These are phyloP conservation scores for Zaprionus capensis DNA, from an alignment of 1,140 invertebrate species.

Conservation along the genomic window DNA sequence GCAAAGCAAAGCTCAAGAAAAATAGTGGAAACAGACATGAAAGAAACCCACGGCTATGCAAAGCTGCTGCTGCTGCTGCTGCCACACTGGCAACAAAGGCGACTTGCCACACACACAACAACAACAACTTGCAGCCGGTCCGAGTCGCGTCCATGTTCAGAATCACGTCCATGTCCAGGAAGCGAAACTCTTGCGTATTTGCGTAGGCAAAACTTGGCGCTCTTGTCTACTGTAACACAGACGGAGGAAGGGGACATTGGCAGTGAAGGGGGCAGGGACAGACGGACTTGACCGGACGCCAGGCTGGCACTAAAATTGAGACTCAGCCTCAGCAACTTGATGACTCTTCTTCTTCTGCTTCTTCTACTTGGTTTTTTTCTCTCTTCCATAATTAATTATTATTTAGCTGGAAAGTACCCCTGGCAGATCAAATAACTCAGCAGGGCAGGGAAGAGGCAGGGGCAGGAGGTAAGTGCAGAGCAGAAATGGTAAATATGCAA, in stretches of 20 bases:
- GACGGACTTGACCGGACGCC: not conserved
- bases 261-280: not conserved
- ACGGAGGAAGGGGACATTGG: not conserved
- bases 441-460: not conserved
- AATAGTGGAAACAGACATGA: slow-evolving; percentile 53
- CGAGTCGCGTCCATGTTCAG: slow-evolving; percentile 55
- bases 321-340: slow-evolving; percentile 16
- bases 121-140: slow-evolving; percentile 42
- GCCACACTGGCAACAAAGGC: slow-evolving; percentile 26
- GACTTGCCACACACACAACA: slow-evolving; percentile 38
- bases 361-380: slow-evolving; percentile 24
- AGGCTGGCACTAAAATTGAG: slow-evolving; percentile 31
- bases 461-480: not conserved
- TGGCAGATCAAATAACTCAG: slow-evolving; percentile 57
- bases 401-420: slow-evolving; percentile 72
- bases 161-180: slow-evolving; percentile 69
- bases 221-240: slow-evolving; percentile 35
- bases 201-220: slow-evolving; percentile 80
- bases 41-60: slow-evolving; percentile 77
- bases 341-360: slow-evolving; percentile 30
- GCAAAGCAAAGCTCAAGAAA: slow-evolving; percentile 57
- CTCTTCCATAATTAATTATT: slow-evolving; percentile 80
- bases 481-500: slow-evolving; percentile 23
- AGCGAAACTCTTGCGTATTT: slow-evolving; percentile 71
- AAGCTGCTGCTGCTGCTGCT: slow-evolving; percentile 21